phyloP scores from a whole-genome alignment of 2,113 vertebrate species.

The Rana temporaria region DNA sequence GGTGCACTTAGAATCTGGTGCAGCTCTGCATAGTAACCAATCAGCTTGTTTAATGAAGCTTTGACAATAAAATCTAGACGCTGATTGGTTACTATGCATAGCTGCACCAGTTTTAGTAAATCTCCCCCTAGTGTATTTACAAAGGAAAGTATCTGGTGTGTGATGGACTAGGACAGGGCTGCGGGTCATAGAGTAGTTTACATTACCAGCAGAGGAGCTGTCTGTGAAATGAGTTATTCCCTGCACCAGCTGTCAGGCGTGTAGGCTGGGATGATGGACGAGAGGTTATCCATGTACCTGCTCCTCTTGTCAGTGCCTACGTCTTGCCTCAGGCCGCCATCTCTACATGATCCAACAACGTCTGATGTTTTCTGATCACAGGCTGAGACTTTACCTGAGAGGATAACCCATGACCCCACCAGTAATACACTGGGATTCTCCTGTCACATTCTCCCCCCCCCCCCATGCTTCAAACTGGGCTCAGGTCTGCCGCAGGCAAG shows the following conservation, averaged over 20 bases:
- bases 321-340: constrained; percentile 5
- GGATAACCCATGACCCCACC: constrained; percentile 4
- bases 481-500: neutral
- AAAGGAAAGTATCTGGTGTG: too few relatives aligned
- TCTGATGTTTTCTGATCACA: neutral
- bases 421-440: neutral
- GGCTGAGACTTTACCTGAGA: neutral
- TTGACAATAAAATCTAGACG: too few relatives aligned
- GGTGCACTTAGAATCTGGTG: too few relatives aligned
- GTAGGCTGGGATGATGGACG: neutral
- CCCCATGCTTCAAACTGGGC: neutral
- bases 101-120: too few relatives aligned
- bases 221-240: neutral
- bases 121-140: too few relatives aligned
- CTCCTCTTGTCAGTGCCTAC: constrained; percentile 12
- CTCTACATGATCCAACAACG: constrained; percentile 22
- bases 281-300: constrained; percentile 3
- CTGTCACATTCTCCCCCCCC: neutral
- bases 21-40: too few relatives aligned
- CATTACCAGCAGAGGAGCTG: neutral
- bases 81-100: too few relatives aligned
- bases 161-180: too few relatives aligned
- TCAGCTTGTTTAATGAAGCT: too few relatives aligned
- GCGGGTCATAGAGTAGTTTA: neutral
- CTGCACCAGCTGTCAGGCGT: constrained; percentile 1